Evolutionary conservation across 2,888 invertebrate genomes (phyloP), one percentile per base, ranked within the genome.

Genomic region (Andrena flavipes): DNA sequence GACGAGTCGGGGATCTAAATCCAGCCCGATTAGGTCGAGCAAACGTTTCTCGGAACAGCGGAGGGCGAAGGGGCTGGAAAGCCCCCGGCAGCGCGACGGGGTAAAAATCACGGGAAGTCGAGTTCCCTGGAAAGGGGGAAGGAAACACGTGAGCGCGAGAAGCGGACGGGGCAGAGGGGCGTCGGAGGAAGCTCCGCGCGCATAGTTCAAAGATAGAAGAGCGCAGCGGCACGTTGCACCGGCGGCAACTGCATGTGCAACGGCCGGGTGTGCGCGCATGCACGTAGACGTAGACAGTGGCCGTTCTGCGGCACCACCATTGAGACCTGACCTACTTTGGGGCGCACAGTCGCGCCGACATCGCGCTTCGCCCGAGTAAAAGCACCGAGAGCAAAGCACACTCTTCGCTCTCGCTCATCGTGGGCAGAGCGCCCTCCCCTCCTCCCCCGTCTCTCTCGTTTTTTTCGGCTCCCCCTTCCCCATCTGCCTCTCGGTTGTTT

Each of bases 311-410:
- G 80, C 69, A 75, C 76, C 84, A 80, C 84, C 90, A 90, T 90
- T 89, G 87, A 90, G 88, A 86, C 79, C 89, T 89, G 89, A 90
- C 90, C 90, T 86, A 90, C 88, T 90, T 90, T 60, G 82, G 69
- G 81, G 84, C 90, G 77, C 84, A 87, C 84, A 79, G 85, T 85
- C 77, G n/a, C 85, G 81, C 87, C 87, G 87, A 87, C 87, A 87
- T 77, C 80, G 78, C 75, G 86, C 86, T 87, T 85, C 74, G 80
- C 69, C 80, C 86, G 85, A 80, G 86, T 82, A 86, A 86, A 87
- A 87, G 87, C 86, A 80, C 80, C 75, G 84, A 82, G 81, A 79
- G 82, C 74, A 68, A 81, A 81, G 76, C 74, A 67, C 73, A 30
- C 65, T 76, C 51, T 69, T 70, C 71, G 80, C 70, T 54, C 60